phyloP scores from a whole-genome alignment of 2,888 invertebrate genomes.

The Monochamus alternatus region DNA sequence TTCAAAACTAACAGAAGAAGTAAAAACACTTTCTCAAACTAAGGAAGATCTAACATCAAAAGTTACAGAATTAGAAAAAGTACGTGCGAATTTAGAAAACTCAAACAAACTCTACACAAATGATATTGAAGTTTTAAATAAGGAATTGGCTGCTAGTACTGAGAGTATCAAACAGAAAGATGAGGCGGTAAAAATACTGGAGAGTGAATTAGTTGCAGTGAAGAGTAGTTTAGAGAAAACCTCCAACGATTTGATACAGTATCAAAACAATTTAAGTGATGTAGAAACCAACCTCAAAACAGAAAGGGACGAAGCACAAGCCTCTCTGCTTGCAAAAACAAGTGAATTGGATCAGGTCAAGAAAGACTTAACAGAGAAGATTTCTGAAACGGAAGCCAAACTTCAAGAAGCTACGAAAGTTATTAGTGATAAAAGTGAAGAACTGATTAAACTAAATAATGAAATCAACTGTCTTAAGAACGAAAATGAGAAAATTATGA shows the following conservation, averaged over 20 bases:
- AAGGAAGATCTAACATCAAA: conserved; percentile 35
- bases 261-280: conserved; percentile 63
- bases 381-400: conserved; percentile 57
- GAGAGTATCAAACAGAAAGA: conserved; percentile 60
- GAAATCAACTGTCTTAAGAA: conserved; percentile 40
- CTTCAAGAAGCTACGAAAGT: conserved; percentile 70
- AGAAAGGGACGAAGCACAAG: conserved; percentile 65
- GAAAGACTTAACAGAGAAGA: conserved; percentile 54
- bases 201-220: conserved; percentile 63
- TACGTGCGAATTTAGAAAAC: conserved; percentile 39
- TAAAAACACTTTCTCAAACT: conserved; percentile 27
- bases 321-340: conserved; percentile 63
- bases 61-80: conserved; percentile 38
- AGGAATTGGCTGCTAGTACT: conserved; percentile 39
- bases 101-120: conserved; percentile 41
- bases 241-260: conserved; percentile 64
- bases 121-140: conserved; percentile 42
- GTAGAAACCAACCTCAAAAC: conserved; percentile 61
- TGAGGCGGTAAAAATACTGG: conserved; percentile 61
- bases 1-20: conserved; percentile 41
- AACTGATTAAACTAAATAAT: conserved; percentile 45
- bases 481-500: conserved; percentile 50
- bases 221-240: conserved; percentile 60
- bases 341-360: conserved; percentile 64
- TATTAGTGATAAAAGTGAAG: conserved; percentile 46